These are phyloP conservation scores for Bagarius yarrelli DNA, from an alignment of 2,113 vertebrate species.

Conservation along the genomic window DNA sequence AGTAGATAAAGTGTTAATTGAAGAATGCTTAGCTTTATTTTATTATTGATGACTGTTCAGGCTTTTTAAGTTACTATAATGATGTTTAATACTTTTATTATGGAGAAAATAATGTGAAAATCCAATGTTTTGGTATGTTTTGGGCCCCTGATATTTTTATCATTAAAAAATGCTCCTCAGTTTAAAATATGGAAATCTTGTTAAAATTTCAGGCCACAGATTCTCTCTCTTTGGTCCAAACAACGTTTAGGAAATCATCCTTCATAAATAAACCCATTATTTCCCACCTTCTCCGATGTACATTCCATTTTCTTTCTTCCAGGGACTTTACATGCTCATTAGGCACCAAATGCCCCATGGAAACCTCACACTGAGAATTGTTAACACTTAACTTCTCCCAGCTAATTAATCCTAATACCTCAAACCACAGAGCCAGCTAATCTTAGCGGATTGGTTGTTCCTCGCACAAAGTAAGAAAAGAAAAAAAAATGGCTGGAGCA, in stretches of 20 bases:
- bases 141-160: no score
- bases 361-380: conserved; percentile 68
- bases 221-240: conserved; percentile 20
- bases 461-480: conserved; percentile 61
- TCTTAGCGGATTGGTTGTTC: conserved; percentile 48
- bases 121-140: no score
- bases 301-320: conserved; percentile 10
- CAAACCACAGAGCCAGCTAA: conserved; percentile 36
- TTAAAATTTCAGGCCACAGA: background rate
- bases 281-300: background rate
- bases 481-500: conserved; percentile 55
- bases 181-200: background rate
- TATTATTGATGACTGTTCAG: background rate
- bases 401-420: conserved; percentile 65
- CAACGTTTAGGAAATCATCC: no score
- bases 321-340: conserved; percentile 66
- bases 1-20: background rate
- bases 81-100: no score
- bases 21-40: background rate
- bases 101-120: no score
- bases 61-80: background rate
- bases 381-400: conserved; percentile 71
- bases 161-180: background rate
- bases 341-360: conserved; percentile 64
- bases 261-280: background rate